Evolutionary conservation across 2,113 vertebrate genomes (phyloP).

Genomic region (Petaurus breviceps): DNA sequence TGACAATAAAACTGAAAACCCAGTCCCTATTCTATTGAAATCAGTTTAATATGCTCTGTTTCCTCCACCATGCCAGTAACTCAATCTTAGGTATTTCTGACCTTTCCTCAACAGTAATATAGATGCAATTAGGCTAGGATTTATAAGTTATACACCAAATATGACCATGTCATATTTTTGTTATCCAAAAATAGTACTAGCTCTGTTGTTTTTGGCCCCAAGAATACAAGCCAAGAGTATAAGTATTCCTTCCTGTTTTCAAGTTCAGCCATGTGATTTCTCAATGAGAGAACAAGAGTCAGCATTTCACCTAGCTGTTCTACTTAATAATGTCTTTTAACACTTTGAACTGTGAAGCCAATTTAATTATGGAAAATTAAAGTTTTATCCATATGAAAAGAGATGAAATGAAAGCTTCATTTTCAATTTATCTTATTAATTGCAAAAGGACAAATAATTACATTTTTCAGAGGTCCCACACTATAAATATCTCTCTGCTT

Average conservation of each 20-base stretch:
- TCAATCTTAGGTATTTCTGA: background rate
- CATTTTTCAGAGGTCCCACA: constrained; percentile 60
- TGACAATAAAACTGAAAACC: background rate
- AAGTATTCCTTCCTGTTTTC: constrained; percentile 62
- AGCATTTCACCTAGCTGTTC: constrained; percentile 67
- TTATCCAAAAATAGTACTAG: constrained; percentile 25
- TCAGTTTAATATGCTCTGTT: background rate
- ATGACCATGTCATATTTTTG: background rate
- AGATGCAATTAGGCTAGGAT: constrained; percentile 5
- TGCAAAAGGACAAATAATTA: constrained; percentile 74
- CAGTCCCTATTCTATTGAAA: background rate
- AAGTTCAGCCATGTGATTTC: constrained; percentile 58
- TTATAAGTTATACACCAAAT: constrained; percentile 32
- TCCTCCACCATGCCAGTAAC: background rate
- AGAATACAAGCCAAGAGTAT: background rate
- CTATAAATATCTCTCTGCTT: constrained; percentile 71
- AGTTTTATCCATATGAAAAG: constrained; percentile 75
- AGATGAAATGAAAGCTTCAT: constrained; percentile 75
- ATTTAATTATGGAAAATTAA: constrained; percentile 80
- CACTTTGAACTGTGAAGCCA: constrained; percentile 77
- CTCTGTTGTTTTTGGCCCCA: background rate
- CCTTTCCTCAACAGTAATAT: background rate
- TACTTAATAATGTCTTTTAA: constrained; percentile 75
- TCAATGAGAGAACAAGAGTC: constrained; percentile 61
- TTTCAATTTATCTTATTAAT: constrained; percentile 73